Base-by-base conservation (phyloP, 1,140 invertebrate species). In the Potamilus streckersoni region DNA sequence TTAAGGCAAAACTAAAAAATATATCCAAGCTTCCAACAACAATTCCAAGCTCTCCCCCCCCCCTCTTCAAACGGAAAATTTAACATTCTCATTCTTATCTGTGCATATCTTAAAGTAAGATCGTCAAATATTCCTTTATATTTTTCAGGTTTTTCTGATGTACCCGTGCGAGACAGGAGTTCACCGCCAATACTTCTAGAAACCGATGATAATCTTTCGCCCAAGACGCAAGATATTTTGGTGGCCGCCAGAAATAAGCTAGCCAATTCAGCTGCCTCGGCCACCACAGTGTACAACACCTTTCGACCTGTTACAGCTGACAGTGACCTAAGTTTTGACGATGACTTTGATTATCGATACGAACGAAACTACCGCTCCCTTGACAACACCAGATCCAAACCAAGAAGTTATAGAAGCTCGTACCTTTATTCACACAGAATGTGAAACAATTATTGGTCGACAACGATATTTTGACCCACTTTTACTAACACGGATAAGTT, bases 191-290 rank as follows among this genome's bases (percentile, higher is more conserved):
- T 27, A 23, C 20, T 60, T 19, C 19, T 27, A 61, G 6, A 73
- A 57, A 14, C 23, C 69, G 0, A 60, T 23, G 23, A 23, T 23
- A 23, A 1, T 23, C 23, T 60, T 23, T 74, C 79, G 20, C 78
- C 73, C 17, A 60, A 79, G 31, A 81, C 78, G 17, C 79, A 83
- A 60, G 80, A 78, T 66, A 80, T 85, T 15, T 69, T 87, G 55
- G 61, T 74, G 31, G 81, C 81, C 2, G 82, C 83, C n/a, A 76
- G 85, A 23, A 80, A 83, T 69, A 85, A 85, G 71, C 64, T 84
- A 56, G 73, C 81, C 6, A 66, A 74, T 13, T 73, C 71, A n/a
- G 74, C 71, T 2, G 72, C 71, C 6, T 23, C 23, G 23, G 23
- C 23, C 23, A 23, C 23, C 23, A 23, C 23, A 0, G 56, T 76